These are phyloP conservation scores for Tetranychus piercei DNA, from an alignment of 2,888 invertebrate genomes.

Conservation along the genomic window DNA sequence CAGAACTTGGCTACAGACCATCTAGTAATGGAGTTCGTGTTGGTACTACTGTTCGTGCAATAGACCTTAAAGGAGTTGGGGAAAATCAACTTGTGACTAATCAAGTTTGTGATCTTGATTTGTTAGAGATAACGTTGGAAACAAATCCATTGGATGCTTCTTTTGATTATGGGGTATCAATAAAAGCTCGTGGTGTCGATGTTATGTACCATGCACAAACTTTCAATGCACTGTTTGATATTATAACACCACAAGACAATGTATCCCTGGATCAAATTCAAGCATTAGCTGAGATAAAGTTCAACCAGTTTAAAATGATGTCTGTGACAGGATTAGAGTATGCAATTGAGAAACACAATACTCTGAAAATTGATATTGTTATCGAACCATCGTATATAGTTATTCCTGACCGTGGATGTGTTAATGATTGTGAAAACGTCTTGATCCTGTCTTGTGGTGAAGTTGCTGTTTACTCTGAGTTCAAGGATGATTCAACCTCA, in stretches of 20 bases:
- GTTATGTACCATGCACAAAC: conserved; percentile 37
- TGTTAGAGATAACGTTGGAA: conserved; percentile 49
- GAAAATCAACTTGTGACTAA: background rate
- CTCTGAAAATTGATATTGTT: conserved; percentile 59
- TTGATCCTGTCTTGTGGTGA: conserved; percentile 39
- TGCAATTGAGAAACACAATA: conserved; percentile 62
- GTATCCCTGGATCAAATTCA: conserved; percentile 70
- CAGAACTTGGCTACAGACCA: conserved; percentile 15
- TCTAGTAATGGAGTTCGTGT: conserved; percentile 12
- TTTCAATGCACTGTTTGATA: conserved; percentile 59
- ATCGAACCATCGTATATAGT: conserved; percentile 72
- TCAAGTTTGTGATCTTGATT: background rate
- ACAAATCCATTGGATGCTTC: conserved; percentile 68
- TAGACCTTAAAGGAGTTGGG: background rate
- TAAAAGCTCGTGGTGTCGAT: conserved; percentile 16
- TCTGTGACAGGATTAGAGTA: conserved; percentile 81
- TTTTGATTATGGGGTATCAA: conserved; percentile 63
- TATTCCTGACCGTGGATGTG: conserved; percentile 56
- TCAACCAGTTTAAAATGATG: conserved; percentile 71
- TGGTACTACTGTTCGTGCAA: background rate
- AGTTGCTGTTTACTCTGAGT: conserved; percentile 14
- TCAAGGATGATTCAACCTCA: conserved; percentile 10
- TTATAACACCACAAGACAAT: conserved; percentile 60
- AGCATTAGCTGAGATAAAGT: conserved; percentile 58
- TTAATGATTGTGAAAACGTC: conserved; percentile 18